Percentiles rank a stretch among this genome's conserved stretches.
These are phyloP conservation scores for Onychorhynchus coronatus DNA, from an alignment of 2,113 vertebrate species.

Conservation along the genomic window DNA sequence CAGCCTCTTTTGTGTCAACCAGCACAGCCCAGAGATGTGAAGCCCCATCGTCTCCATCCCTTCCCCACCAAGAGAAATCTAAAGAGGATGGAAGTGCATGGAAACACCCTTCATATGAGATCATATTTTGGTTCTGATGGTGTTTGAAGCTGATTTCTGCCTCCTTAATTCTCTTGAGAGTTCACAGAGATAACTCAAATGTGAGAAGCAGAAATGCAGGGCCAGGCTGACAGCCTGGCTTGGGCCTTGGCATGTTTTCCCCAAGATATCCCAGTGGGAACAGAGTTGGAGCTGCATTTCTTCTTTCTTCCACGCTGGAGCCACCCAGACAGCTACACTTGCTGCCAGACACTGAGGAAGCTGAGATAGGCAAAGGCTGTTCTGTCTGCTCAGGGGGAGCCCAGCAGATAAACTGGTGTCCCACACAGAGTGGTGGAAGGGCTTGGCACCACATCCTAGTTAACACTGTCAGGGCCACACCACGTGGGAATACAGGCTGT, in stretches of 20 bases:
- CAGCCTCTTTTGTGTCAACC: neutral
- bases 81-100: neutral
- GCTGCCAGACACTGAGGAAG: slow-evolving; percentile 17
- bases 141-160: slow-evolving; percentile 18
- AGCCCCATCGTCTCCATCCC: neutral
- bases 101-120: neutral
- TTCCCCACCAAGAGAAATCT: neutral
- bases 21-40: neutral
- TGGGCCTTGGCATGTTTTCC: neutral
- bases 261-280: neutral
- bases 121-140: neutral
- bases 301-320: neutral
- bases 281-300: neutral
- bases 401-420: neutral
- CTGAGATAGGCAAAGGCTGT: neutral
- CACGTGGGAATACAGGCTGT: neutral
- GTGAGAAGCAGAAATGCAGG: slow-evolving; percentile 4
- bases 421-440: neutral
- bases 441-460: neutral
- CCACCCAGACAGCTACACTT: neutral
- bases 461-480: neutral
- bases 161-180: slow-evolving; percentile 21
- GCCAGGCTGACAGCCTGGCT: neutral
- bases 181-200: neutral
- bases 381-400: neutral